Base-by-base conservation (phyloP, 2,113 vertebrate species). In the Trinectes maculatus region DNA sequence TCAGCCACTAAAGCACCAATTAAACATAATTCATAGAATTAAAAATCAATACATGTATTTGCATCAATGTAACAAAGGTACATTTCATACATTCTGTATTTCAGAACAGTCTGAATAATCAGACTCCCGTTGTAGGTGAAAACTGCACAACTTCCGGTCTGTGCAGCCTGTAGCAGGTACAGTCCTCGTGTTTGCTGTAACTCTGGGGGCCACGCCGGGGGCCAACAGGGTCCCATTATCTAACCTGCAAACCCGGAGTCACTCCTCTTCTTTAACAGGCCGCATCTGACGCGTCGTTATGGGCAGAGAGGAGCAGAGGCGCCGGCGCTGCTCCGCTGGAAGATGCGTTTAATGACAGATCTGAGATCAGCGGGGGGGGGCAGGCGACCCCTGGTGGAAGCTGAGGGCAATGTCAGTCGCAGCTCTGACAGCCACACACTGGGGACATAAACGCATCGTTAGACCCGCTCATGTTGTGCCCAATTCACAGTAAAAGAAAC, bases 351-450 rank as follows among this genome's bases (percentile, higher is more conserved):
- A 19, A 3, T 34, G 46, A 18, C 44, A 60, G 60, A 36, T 62
- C n/a, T 3, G 44, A 42, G 36, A n/a, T 26, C 26, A 46, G 24
- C 28, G 12, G 48, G 46, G 12, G 48, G 46, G 42, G 18, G 8
- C 57, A 40, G 34, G 78, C 77, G 87, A 31, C 89, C 83, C 52
- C 79, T 89, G 73, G 48, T 86, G 87, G 82, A 16, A 16, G 18
- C 47, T 0, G 0, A 11, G 21, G 60, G 34, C 28, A 58, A 0
- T 48, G 44, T 2, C 42, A 18, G 12, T 1, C 40, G 8, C n/a
- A n/a, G n/a, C n/a, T n/a, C n/a, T 48, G 44, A 2, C 42, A 18
- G 12, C 5, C 40, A 18, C n/a, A n/a, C 40, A 42, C 40, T 19
- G 16, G 39, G 19, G n/a, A n/a, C n/a, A n/a, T n/a, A 13, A 5